Evolutionary conservation across 2,888 invertebrate genomes (phyloP).

Genomic region (Spodoptera exigua): DNA sequence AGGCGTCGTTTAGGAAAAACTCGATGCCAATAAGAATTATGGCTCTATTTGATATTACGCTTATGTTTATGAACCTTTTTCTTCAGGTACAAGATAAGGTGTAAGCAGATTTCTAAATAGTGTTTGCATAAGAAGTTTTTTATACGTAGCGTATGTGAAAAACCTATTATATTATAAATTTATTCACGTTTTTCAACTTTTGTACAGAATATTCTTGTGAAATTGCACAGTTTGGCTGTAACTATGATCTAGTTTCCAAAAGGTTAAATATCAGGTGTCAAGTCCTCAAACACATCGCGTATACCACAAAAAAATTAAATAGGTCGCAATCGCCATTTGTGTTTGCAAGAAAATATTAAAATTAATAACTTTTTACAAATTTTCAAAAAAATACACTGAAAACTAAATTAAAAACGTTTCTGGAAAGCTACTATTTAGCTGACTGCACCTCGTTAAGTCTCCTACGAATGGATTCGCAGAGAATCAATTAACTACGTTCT

Average conservation of each 20-base stretch:
- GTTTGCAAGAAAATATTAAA: no score
- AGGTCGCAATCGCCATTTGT: no score
- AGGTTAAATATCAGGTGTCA: no score
- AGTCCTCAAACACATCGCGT: no score
- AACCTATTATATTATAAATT: neutral
- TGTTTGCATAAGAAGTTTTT: constrained; percentile 15
- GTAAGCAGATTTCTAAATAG: constrained; percentile 29
- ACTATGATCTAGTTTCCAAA: no score
- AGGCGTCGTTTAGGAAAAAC: constrained; percentile 45
- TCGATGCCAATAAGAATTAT: constrained; percentile 45
- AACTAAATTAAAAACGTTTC: constrained; percentile 12
- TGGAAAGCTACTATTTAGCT: constrained; percentile 4
- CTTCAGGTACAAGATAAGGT: constrained; percentile 4
- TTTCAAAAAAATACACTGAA: neutral
- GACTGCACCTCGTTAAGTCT: constrained; percentile 7
- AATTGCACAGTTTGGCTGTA: no score
- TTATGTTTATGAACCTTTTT: constrained; percentile 30
- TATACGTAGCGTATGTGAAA: constrained; percentile 6
- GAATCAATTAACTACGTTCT: constrained; percentile 49
- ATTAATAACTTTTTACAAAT: no score
- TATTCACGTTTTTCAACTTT: no score
- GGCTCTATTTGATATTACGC: constrained; percentile 47
- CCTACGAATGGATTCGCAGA: constrained; percentile 15
- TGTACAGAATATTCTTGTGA: neutral
- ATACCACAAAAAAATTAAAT: no score